Percentiles rank a stretch among this genome's conserved stretches.
Conservation (phyloP, 2,797 vertebrate genomes). For the Bovichtus diacanthus region DNA sequence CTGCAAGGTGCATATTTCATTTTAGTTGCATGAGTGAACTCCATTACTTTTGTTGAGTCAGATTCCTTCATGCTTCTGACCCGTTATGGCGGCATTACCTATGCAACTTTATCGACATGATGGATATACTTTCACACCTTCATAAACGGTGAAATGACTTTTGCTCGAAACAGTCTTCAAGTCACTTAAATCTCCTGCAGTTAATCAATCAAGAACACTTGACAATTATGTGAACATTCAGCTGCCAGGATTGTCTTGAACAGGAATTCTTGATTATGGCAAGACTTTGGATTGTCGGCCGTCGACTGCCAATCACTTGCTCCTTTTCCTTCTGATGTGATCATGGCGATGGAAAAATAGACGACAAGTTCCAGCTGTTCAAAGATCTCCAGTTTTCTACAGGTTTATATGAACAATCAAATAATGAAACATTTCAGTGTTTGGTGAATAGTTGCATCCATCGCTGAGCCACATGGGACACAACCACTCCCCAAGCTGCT, state of each 20-base stretch:
- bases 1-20: slow-evolving; percentile 30
- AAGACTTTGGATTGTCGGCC: background rate
- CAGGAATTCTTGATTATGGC: background rate
- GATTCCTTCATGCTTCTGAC: background rate
- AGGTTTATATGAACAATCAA: background rate
- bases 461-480: background rate
- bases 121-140: background rate
- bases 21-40: slow-evolving; percentile 23
- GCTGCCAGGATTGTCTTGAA: background rate
- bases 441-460: background rate
- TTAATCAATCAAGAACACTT: background rate
- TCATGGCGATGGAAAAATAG: background rate
- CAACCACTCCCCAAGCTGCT: too few species aligned
- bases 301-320: background rate
- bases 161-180: background rate
- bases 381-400: background rate
- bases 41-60: slow-evolving; percentile 14
- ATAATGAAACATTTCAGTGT: background rate
- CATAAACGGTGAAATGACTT: background rate
- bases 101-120: background rate
- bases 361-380: background rate
- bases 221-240: background rate
- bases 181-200: background rate
- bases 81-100: slow-evolving; percentile 1
- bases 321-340: background rate